Percentiles rank a stretch among this genome's conserved stretches.
phyloP scores from a whole-genome alignment of 2,797 vertebrate species.

The Xiphorhynchus erythropygius region DNA sequence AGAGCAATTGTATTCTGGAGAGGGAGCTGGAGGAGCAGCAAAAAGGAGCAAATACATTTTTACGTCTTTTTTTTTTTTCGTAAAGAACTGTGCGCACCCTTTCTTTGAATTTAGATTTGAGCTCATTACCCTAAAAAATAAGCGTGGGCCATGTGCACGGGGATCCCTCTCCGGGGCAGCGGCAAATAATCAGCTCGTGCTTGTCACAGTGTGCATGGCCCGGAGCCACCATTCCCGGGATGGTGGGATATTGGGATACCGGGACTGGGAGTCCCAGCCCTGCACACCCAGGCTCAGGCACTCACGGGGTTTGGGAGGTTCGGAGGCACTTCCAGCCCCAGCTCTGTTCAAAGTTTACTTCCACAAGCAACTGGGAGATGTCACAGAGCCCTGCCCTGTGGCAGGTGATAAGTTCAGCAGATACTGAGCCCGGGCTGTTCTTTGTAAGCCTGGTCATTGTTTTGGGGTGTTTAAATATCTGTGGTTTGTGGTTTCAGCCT shows the following conservation, averaged over 20 bases:
- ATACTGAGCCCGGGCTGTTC: accelerated
- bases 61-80: background rate
- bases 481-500: background rate
- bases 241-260: accelerated
- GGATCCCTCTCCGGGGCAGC: background rate
- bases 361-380: accelerated
- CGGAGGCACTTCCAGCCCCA: background rate
- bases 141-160: accelerated
- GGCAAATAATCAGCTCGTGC: accelerated
- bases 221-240: accelerated
- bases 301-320: accelerated
- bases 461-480: background rate
- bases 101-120: background rate
- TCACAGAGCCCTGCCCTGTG: background rate
- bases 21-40: background rate
- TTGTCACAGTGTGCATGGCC: accelerated
- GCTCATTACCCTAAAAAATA: background rate
- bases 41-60: background rate
- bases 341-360: background rate
- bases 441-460: accelerated
- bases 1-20: background rate
- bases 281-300: background rate
- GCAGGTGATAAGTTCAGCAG: background rate
- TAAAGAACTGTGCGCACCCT: background rate
- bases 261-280: background rate